Conservation (phyloP, 2,113 vertebrate genomes). For the Prietella phreatophila region DNA sequence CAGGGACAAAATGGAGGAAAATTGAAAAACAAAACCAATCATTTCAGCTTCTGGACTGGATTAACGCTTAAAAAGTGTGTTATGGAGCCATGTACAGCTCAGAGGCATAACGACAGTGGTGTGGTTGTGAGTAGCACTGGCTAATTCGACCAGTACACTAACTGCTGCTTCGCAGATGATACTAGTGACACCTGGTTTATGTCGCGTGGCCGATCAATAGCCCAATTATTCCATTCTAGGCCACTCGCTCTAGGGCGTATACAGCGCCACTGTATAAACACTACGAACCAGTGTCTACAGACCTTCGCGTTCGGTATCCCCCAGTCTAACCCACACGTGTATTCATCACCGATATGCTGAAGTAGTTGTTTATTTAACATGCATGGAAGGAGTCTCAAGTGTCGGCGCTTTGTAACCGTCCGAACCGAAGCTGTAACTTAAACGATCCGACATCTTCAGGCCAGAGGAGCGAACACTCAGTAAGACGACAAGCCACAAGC, state of each 20-base stretch:
- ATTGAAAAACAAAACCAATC: too few species aligned
- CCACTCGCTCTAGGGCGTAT: neutral
- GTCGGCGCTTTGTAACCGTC: neutral
- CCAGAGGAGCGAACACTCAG: neutral
- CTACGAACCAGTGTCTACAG: too few species aligned
- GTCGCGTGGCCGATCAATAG: conserved; percentile 25
- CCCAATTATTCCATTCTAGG: neutral
- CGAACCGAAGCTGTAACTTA: neutral
- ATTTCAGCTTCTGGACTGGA: too few species aligned
- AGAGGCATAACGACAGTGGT: neutral
- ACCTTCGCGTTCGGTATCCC: neutral
- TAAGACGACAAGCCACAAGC: too few species aligned
- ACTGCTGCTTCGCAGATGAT: neutral
- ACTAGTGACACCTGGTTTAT: neutral
- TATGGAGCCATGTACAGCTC: neutral
- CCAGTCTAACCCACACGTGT: too few species aligned
- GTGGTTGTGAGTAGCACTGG: neutral
- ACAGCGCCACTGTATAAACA: neutral
- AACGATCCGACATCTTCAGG: neutral
- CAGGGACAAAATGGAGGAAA: neutral
- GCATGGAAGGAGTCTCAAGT: neutral
- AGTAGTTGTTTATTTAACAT: neutral
- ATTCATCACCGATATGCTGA: neutral
- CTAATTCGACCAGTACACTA: neutral
- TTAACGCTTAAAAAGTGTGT: too few species aligned